Evolutionary conservation across 2,113 vertebrate genomes (phyloP), one percentile per base, ranked within the genome.

Genomic region (Philantomba maxwellii): DNA sequence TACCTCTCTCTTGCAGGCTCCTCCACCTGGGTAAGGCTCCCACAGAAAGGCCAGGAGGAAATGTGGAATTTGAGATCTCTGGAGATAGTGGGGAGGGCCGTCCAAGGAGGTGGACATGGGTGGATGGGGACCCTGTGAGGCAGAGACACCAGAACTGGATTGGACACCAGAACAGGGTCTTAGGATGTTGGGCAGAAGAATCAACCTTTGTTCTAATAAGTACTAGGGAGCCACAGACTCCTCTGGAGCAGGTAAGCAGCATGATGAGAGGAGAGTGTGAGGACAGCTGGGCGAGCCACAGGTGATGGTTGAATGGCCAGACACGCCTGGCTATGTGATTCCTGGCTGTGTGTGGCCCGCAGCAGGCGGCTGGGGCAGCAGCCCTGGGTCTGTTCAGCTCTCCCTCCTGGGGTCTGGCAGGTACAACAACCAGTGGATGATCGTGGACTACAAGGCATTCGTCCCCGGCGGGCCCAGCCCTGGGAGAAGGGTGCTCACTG

Each of bases 391-490:
- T 6, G 3, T 2, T 81, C 55, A 82, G n/a, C 3, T 49, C 47
- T 39, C 21, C 7, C 1, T 60, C 8, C 70, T 39, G 23, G 43
- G 30, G 4, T 75, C 1, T 0, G 49, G 43, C 98, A 99, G 99
- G 93, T 99, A 99, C 96, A 99, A 99, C 98, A 99, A 99, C 98
- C 99, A 99, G 98, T 99, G 99, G 99, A 99, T 99, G 99, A 99
- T 99, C 84, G 99, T 99, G 96, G 99, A 99, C 97, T 99, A 99
- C 88, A 99, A 99, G 0, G 96, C 93, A 9, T 99, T 99, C 25
- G 92, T 94, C 1, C 99, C 99, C 0, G 99, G 99, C 0, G 82
- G 84, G 43, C 87, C 96, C 0, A 95, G 97, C 80, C 96, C 98
- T 0, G 97, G 94, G 3, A 97, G 88, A 1, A 98, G 97, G 0